These are phyloP conservation scores for Ischnus inquisitorius DNA, from an alignment of 2,888 invertebrate genomes.

Conservation along the genomic window DNA sequence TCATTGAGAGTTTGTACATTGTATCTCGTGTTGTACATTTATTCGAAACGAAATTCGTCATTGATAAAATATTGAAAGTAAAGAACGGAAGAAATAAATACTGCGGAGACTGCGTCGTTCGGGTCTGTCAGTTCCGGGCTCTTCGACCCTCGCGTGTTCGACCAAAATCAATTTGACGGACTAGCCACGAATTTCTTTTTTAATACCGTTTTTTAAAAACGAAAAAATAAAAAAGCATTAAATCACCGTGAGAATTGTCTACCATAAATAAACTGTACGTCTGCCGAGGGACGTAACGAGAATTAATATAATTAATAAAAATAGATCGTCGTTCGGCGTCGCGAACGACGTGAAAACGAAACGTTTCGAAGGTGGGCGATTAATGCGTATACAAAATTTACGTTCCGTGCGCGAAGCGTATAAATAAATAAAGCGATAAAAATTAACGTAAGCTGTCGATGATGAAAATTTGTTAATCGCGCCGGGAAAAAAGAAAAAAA, in stretches of 20 bases:
- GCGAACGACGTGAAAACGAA: slow-evolving; percentile 7
- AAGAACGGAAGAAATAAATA: slow-evolving; percentile 55
- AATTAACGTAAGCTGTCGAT: slow-evolving; percentile 25
- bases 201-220: slow-evolving; percentile 43
- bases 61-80: background rate
- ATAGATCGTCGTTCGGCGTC: slow-evolving; percentile 2
- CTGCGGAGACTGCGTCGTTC: slow-evolving; percentile 64
- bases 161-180: slow-evolving; percentile 6
- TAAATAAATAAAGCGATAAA: slow-evolving; percentile 41
- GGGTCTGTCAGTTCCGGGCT: slow-evolving; percentile 13
- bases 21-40: slow-evolving; percentile 31
- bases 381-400: slow-evolving; percentile 6
- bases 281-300: background rate
- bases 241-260: background rate
- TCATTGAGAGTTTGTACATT: slow-evolving; percentile 60
- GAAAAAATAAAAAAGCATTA: slow-evolving; percentile 8
- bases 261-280: slow-evolving; percentile 41
- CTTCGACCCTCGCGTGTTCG: background rate
- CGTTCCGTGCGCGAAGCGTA: slow-evolving; percentile 10
- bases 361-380: slow-evolving; percentile 8
- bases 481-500: background rate
- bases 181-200: background rate
- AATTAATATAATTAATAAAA: slow-evolving; percentile 20
- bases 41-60: slow-evolving; percentile 10
- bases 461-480: slow-evolving; percentile 7